Evolutionary conservation across 2,888 invertebrate species (phyloP), one percentile per base, ranked within the genome.

Genomic region (Drosophila bunnanda): DNA sequence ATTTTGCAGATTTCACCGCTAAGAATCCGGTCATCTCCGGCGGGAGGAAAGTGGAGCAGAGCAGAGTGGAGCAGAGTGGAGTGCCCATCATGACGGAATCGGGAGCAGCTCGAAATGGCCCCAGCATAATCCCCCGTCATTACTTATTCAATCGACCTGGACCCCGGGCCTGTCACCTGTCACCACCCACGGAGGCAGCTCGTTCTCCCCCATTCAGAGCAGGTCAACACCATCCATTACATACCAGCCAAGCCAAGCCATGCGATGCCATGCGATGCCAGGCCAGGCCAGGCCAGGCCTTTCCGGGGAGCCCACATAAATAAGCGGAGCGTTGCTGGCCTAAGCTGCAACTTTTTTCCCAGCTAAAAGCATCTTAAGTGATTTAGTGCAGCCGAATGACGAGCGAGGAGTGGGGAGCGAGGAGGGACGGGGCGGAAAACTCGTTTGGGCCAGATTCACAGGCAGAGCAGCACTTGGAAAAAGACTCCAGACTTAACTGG

Each of bases 311-410:
- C 58, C 55, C 54, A 80, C 87, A 83, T 84, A 83, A 80, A 88
- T 86, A 80, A 75, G 64, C 48, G 54, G 52, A 75, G 62, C 57
- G 48, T 48, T 57, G 61, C 56, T 76, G 57, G 76, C 74, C 85
- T 89, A 83, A 89, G 88, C 89, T 84, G 71, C 69, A 89, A 87
- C 77, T 75, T 88, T 87, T 88, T 80, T 78, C 73, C 81, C 73
- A 75, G 84, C 84, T 83, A 87, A 83, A 89, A 83, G 89, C 89
- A 84, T 84, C 89, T 87, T 84, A 84, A 84, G 88, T 89, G 83
- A 84, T 84, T 89, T 84, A 84, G 88, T 84, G 83, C 83, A 89
- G 77, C 73, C 81, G 70, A 84, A 81, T 80, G 83, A 67, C 59
- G 75, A 68, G 62, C 41, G 66, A 53, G 46, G 73, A 66, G 64